phyloP scores from a whole-genome alignment of 2,113 vertebrate genomes.

The Leptobrachium ailaonicum region DNA sequence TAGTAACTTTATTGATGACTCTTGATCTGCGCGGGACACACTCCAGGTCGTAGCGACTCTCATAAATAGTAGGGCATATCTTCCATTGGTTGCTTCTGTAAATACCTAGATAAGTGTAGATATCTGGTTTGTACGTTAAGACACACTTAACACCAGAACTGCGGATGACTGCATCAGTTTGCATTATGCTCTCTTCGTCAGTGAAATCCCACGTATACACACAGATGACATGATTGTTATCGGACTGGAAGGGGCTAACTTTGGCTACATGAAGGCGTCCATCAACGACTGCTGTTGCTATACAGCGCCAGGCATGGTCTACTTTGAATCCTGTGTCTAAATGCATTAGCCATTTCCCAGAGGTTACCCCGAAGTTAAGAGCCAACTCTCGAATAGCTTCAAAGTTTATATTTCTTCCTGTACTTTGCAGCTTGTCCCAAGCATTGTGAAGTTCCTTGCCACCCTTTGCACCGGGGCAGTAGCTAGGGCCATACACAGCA shows the following conservation, averaged over 20 bases:
- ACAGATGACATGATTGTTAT: slow-evolving; percentile 80
- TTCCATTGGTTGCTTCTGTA: slow-evolving; percentile 88
- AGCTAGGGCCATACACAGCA: slow-evolving; percentile 67
- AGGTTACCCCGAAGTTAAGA: slow-evolving; percentile 77
- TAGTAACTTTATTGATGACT: slow-evolving; percentile 78
- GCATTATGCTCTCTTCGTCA: slow-evolving; percentile 72
- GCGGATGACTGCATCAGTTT: slow-evolving; percentile 75
- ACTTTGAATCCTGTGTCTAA: slow-evolving; percentile 85
- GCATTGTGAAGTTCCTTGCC: slow-evolving; percentile 76
- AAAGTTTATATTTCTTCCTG: slow-evolving; percentile 72
- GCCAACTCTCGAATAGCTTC: slow-evolving; percentile 81
- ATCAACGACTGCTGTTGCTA: slow-evolving; percentile 75
- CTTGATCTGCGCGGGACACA: slow-evolving; percentile 80
- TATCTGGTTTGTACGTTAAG: slow-evolving; percentile 84
- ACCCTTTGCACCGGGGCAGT: slow-evolving; percentile 57
- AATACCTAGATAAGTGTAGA: slow-evolving; percentile 86
- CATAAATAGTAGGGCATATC: slow-evolving; percentile 87
- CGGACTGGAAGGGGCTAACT: slow-evolving; percentile 74
- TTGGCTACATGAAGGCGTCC: slow-evolving; percentile 75
- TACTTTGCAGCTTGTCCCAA: slow-evolving; percentile 79
- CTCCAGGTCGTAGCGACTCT: slow-evolving; percentile 86
- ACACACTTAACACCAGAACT: slow-evolving; percentile 80
- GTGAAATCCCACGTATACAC: slow-evolving; percentile 83
- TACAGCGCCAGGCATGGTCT: slow-evolving; percentile 83
- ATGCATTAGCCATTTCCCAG: slow-evolving; percentile 87